A percentile compares a stretch with the other conserved stretches of the same genome.
Conservation (phyloP, 1,140 invertebrate genomes). For the Tigriopus japonicus region DNA sequence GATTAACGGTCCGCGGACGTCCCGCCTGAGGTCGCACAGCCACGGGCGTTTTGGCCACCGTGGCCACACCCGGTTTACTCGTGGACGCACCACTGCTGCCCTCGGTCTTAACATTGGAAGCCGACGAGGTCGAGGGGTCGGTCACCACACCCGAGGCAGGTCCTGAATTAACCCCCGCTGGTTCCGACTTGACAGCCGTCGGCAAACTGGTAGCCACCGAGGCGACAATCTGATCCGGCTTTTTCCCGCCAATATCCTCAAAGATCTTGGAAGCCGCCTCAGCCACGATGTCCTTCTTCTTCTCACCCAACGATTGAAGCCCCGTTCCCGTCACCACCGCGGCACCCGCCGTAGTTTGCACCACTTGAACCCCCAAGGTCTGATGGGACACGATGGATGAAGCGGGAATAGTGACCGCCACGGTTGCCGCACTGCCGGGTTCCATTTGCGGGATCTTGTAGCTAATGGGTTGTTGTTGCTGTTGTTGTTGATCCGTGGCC, state of each 20-base stretch:
- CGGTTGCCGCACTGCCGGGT: background rate
- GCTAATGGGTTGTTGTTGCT: constrained; percentile 10
- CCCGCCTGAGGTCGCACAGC: background rate
- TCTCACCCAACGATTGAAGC: background rate
- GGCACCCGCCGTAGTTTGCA: background rate
- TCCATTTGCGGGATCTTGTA: constrained; percentile 7
- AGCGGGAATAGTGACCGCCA: background rate
- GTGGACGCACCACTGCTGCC: no score
- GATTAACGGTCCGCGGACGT: background rate
- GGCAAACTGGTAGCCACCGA: background rate
- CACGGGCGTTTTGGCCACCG: no score
- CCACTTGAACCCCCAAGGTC: background rate
- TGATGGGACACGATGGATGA: background rate
- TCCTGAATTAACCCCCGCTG: background rate
- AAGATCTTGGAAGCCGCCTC: background rate
- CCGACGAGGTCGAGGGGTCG: background rate
- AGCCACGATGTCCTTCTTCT: background rate
- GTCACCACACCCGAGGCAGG: background rate
- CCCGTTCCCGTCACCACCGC: background rate
- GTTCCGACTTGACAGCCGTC: background rate
- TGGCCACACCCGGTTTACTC: no score
- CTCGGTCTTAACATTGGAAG: background rate
- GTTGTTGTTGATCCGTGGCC: constrained; percentile 3
- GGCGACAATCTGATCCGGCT: background rate
- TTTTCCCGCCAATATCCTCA: background rate